Evolutionary conservation across 2,113 vertebrate species (phyloP).

Genomic region (Gymnogyps californianus): DNA sequence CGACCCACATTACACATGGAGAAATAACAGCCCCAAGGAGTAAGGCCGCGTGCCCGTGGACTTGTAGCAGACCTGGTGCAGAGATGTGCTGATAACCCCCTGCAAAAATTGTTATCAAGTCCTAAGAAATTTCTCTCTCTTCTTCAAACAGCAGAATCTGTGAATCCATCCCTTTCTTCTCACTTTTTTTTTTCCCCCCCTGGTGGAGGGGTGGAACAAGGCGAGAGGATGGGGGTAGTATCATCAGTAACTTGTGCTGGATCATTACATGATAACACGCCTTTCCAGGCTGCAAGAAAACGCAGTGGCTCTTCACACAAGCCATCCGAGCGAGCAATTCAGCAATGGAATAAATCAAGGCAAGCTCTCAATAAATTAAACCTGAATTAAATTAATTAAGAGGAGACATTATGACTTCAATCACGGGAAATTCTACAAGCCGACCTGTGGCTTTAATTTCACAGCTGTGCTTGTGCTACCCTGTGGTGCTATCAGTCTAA

Average conservation of each 20-base stretch:
- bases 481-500: background rate
- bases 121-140: background rate
- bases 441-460: conserved; percentile 52
- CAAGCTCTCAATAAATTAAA: conserved; percentile 51
- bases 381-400: conserved; percentile 57
- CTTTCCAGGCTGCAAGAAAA: background rate
- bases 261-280: background rate
- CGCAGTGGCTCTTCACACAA: background rate
- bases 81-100: accelerated
- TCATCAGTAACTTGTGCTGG: background rate
- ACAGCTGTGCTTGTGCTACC: conserved; percentile 43
- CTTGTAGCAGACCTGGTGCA: background rate
- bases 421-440: conserved; percentile 24
- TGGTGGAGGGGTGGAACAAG: background rate
- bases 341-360: conserved; percentile 33
- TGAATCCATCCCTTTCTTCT: background rate
- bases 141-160: background rate
- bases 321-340: background rate
- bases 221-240: accelerated
- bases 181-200: background rate
- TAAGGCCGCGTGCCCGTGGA: background rate
- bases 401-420: conserved; percentile 38
- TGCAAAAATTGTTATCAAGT: background rate
- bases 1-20: background rate
- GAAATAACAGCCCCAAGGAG: background rate